Evolutionary conservation across 1,140 invertebrate species (phyloP).

Genomic region (Pantala flavescens): DNA sequence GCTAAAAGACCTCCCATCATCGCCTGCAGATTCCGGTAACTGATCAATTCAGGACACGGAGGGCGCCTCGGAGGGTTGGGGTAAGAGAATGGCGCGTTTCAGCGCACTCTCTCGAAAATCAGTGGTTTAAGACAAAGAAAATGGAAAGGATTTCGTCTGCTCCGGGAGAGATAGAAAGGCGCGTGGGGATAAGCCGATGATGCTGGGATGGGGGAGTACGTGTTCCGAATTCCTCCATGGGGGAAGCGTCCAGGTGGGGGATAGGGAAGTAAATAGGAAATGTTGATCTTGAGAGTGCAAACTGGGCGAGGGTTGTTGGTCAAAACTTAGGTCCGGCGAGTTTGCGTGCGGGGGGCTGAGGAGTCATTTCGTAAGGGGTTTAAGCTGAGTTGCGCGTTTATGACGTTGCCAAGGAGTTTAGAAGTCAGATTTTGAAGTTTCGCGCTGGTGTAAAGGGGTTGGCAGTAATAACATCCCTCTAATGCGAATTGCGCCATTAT

Average conservation of each 20-base stretch:
- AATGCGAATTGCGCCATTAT: too few relatives aligned
- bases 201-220: not conserved
- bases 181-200: not conserved
- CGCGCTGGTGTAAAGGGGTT: too few relatives aligned
- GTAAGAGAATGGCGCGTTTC: not conserved
- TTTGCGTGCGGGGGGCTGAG: not conserved
- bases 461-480: too few relatives aligned
- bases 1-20: not conserved
- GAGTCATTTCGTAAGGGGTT: slow-evolving; percentile 5
- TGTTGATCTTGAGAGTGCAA: slow-evolving; percentile 9
- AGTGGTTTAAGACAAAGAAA: slow-evolving; percentile 1
- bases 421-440: not conserved
- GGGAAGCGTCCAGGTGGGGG: not conserved
- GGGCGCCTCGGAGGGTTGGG: not conserved
- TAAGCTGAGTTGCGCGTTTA: not conserved
- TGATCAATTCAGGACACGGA: slow-evolving; percentile 1
- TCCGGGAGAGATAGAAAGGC: not conserved
- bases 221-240: not conserved
- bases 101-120: not conserved
- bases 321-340: not conserved
- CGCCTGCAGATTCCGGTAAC: not conserved
- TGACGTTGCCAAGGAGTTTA: not conserved
- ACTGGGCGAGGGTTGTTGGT: not conserved
- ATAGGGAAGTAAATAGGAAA: not conserved
- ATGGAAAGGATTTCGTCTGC: not conserved